These are phyloP conservation scores for Odontomachus brunneus DNA, from an alignment of 1,140 invertebrate species.

Conservation along the genomic window DNA sequence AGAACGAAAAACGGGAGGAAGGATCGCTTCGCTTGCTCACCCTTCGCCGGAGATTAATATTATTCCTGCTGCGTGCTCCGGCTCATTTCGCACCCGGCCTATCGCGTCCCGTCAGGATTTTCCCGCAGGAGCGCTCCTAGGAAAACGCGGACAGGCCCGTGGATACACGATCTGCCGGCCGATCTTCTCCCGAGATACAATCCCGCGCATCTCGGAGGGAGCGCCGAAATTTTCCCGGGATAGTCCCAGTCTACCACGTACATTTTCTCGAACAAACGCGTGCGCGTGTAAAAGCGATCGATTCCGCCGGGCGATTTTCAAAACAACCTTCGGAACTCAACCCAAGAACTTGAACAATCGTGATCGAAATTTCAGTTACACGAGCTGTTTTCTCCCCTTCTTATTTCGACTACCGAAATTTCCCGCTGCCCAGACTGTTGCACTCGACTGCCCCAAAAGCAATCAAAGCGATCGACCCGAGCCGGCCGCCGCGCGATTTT, in stretches of 20 bases:
- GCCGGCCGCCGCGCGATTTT: no score
- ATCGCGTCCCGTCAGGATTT: slow-evolving; percentile 39
- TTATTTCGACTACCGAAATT: no score
- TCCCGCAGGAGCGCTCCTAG: slow-evolving; percentile 2
- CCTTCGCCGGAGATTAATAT: slow-evolving; percentile 33
- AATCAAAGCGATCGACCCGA: no score
- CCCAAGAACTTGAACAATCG: no score
- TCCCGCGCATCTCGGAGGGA: slow-evolving; percentile 11
- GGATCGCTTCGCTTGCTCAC: background rate
- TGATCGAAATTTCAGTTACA: no score
- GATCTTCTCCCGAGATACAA: no score
- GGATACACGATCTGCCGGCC: no score
- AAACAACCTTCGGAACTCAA: no score
- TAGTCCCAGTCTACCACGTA: background rate
- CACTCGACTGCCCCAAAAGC: no score
- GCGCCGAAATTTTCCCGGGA: background rate
- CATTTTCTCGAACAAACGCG: background rate
- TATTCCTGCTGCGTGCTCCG: slow-evolving; percentile 40
- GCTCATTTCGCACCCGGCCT: slow-evolving; percentile 2
- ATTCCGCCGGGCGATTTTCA: no score
- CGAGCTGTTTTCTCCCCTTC: no score
- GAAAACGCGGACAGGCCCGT: background rate
- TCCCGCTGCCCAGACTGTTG: no score
- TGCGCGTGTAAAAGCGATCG: background rate
- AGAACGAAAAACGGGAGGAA: background rate